Evolutionary conservation across 2,113 vertebrate genomes (phyloP).

Genomic region (Elgaria multicarinata): DNA sequence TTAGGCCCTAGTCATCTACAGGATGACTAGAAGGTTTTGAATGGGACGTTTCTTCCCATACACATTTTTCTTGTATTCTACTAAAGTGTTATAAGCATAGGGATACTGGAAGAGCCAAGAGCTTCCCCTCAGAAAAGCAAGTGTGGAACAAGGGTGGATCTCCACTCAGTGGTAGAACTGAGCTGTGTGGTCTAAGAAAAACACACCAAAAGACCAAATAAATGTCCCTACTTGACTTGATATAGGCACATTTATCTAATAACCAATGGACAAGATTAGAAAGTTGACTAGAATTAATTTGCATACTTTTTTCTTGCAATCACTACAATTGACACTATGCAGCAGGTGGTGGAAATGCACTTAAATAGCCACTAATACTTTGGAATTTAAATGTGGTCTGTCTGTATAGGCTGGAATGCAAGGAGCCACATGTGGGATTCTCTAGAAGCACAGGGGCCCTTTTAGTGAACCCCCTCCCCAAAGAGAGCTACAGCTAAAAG

Average conservation of each 20-base stretch:
- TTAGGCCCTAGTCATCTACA: not conserved
- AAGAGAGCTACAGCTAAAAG: not conserved
- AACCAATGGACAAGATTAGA: not conserved
- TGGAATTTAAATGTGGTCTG: not conserved
- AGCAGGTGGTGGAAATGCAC: not conserved
- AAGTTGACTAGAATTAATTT: not conserved
- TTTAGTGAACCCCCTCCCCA: not conserved
- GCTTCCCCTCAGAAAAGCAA: not conserved
- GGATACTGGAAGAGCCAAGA: not conserved
- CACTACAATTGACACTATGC: not conserved
- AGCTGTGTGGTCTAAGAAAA: not conserved
- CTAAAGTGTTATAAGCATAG: not conserved
- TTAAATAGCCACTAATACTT: not conserved
- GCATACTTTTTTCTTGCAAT: not conserved
- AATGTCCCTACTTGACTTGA: not conserved
- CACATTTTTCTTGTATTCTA: not conserved
- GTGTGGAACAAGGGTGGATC: not conserved
- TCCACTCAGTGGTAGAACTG: not conserved
- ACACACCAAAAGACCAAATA: not conserved
- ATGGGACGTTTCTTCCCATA: not conserved
- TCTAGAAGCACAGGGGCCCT: not conserved
- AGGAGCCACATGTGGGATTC: not conserved
- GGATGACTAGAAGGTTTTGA: not conserved
- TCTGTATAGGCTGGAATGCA: not conserved
- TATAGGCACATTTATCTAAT: not conserved